Percentiles rank a stretch among this genome's conserved stretches.
Conservation (phyloP, 30 jellyfish, hydroid and myxozoan genomes). For the Mastigias papua region DNA sequence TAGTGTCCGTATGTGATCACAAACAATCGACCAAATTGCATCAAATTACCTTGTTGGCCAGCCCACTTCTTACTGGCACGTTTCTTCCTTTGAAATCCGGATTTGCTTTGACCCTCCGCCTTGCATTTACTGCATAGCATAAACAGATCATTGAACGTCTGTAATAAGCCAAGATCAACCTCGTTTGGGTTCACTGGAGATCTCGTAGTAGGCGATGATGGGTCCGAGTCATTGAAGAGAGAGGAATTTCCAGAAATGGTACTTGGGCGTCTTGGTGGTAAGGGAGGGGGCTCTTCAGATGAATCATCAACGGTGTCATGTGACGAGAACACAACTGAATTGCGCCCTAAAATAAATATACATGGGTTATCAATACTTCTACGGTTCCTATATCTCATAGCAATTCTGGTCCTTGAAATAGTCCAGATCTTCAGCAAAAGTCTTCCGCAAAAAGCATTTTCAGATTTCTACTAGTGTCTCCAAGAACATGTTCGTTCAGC, state of each 20-base stretch:
- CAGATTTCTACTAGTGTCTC: neutral
- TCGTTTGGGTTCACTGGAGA: neutral
- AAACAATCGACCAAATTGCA: too few species aligned
- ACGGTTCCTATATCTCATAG: neutral
- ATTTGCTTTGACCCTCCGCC: conserved; percentile 1
- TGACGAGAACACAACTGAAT: conserved; percentile 18
- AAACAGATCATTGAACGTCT: conserved; percentile 38
- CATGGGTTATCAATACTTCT: neutral
- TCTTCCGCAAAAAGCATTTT: neutral
- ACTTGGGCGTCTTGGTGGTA: conserved; percentile 26
- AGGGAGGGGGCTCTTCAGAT: conserved; percentile 10
- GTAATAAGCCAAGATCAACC: conserved; percentile 12
- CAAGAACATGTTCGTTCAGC: neutral
- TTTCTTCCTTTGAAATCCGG: neutral
- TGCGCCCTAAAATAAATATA: neutral
- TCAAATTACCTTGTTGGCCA: neutral
- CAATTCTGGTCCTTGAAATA: too few species aligned
- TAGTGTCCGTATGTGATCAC: too few species aligned
- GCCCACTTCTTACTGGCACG: conserved; percentile 5
- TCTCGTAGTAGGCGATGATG: neutral
- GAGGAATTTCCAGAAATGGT: conserved; percentile 7
- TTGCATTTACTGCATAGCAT: conserved; percentile 42
- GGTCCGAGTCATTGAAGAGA: conserved; percentile 25
- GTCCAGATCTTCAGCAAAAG: neutral
- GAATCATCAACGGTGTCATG: conserved; percentile 25